These are phyloP conservation scores for Ferdinandea cuprea DNA, from an alignment of 2,888 invertebrate genomes.

Conservation along the genomic window DNA sequence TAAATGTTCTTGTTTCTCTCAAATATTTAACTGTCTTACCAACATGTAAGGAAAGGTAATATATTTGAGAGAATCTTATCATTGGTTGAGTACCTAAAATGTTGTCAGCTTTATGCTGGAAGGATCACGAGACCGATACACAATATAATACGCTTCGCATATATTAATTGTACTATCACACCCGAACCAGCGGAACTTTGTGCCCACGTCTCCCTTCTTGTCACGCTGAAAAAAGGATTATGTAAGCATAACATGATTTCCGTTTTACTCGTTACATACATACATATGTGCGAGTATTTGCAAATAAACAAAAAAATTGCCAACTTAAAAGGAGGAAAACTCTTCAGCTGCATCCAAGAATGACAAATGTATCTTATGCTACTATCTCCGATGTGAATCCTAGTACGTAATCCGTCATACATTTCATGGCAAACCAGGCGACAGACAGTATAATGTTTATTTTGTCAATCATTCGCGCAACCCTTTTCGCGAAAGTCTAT, in stretches of 20 bases:
- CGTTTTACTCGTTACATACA: constrained; percentile 70
- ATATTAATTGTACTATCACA: no score
- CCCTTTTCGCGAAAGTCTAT: constrained; percentile 2
- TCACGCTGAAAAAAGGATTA: constrained; percentile 46
- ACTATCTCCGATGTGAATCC: constrained; percentile 50
- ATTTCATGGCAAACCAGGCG: constrained; percentile 46
- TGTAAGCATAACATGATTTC: constrained; percentile 61
- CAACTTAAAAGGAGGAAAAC: constrained; percentile 11
- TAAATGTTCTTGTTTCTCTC: no score
- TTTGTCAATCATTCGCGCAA: constrained; percentile 62
- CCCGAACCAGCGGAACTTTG: neutral
- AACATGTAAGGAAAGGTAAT: no score
- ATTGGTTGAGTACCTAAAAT: no score
- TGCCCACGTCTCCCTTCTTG: constrained; percentile 35
- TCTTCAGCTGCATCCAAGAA: constrained; percentile 50
- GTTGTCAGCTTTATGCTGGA: no score
- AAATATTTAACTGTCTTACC: no score
- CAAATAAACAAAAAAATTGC: constrained; percentile 20
- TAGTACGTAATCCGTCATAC: constrained; percentile 69
- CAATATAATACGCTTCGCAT: no score
- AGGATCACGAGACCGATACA: no score
- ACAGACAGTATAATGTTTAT: constrained; percentile 51
- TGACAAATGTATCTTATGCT: constrained; percentile 45
- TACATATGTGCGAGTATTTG: constrained; percentile 11
- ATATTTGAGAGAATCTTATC: no score